Conservation (phyloP, 2,888 invertebrate genomes). For the Leptopterna dolabrata region DNA sequence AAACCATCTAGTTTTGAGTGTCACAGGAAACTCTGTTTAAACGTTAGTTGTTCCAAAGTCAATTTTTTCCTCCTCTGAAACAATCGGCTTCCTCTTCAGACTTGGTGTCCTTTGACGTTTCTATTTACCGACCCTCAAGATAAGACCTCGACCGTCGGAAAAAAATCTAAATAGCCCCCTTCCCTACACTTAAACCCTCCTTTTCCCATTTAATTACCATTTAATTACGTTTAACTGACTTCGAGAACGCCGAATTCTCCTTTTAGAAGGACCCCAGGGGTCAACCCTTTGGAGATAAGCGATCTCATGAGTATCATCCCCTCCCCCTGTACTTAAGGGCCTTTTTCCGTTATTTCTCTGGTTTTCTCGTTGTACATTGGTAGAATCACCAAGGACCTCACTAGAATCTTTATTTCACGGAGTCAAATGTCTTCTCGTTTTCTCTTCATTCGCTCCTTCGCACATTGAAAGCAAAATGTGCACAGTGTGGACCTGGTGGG, state of each 20-base stretch:
- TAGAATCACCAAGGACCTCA: background rate
- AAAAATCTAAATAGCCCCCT: background rate
- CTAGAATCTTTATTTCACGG: background rate
- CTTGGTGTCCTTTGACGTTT: too few relatives aligned
- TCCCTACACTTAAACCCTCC: background rate
- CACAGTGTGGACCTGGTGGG: too few relatives aligned
- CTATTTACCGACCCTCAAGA: too few relatives aligned
- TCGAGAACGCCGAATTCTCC: background rate
- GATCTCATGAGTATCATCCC: background rate
- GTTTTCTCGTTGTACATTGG: background rate
- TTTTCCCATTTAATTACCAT: background rate
- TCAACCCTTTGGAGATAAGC: background rate
- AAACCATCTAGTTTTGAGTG: too few relatives aligned
- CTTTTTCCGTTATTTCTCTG: background rate
- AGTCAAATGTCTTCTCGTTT: background rate
- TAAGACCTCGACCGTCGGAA: background rate
- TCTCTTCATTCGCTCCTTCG: background rate
- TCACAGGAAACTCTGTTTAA: too few relatives aligned
- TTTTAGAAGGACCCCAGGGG: background rate
- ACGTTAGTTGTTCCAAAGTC: too few relatives aligned
- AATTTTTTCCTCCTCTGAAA: too few relatives aligned
- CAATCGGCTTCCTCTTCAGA: too few relatives aligned
- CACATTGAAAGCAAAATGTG: too few relatives aligned
- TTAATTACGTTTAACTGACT: background rate
- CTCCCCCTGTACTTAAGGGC: background rate